These are phyloP conservation scores for Eidolon dupreanum DNA, from an alignment of 2,797 vertebrate genomes.

Conservation along the genomic window DNA sequence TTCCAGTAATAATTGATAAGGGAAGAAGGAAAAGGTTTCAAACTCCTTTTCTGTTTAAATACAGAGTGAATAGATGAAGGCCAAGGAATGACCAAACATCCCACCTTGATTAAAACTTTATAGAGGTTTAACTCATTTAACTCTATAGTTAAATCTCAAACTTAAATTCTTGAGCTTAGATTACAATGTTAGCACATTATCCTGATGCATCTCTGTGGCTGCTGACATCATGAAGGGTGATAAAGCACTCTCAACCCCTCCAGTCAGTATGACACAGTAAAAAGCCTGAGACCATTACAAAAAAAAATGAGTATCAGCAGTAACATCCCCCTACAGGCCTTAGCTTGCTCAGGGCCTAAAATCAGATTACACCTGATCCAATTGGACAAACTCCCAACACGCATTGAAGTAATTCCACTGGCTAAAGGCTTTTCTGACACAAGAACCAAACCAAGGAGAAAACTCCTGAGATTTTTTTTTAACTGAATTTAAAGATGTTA, in stretches of 20 bases:
- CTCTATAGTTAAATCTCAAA: background rate
- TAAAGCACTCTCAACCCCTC: background rate
- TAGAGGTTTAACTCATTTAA: background rate
- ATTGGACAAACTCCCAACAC: background rate
- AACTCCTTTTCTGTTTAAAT: background rate
- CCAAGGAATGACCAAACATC: background rate
- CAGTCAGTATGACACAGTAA: background rate
- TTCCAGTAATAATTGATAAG: background rate
- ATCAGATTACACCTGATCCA: background rate
- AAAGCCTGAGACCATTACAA: background rate
- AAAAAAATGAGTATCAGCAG: background rate
- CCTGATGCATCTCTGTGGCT: no score
- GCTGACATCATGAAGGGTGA: background rate
- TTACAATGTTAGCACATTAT: background rate
- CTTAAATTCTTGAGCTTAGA: background rate
- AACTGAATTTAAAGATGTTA: background rate
- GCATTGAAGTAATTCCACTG: background rate
- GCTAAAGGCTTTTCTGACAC: background rate
- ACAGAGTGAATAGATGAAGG: background rate
- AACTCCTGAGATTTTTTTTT: background rate
- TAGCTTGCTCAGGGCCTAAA: background rate
- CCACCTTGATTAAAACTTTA: background rate
- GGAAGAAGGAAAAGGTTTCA: background rate
- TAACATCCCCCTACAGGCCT: background rate
- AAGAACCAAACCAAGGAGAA: background rate